A percentile compares a stretch with the other conserved stretches of the same genome.
Conservation (phyloP, 53 echinoderm and acorn worm species). For the Apostichopus leukothele region DNA sequence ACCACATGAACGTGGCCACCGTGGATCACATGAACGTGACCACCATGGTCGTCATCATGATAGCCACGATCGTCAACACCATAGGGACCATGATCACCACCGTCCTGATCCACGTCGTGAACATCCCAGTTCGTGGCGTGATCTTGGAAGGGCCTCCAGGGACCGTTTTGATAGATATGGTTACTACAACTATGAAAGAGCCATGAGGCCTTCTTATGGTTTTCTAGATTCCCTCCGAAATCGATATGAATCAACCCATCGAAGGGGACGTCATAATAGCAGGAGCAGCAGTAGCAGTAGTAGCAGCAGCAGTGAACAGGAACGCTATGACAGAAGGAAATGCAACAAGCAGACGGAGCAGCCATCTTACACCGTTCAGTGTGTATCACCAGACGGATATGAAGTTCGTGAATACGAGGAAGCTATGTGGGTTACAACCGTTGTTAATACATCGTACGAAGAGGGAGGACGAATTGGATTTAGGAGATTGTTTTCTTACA, state of each 20-base stretch:
- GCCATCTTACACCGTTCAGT: slow-evolving; percentile 51
- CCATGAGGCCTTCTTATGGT: too few species aligned
- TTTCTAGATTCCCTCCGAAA: too few species aligned
- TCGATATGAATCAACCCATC: too few species aligned
- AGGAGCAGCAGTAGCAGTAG: neutral
- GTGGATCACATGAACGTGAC: neutral
- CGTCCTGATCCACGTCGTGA: neutral
- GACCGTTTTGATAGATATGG: too few species aligned
- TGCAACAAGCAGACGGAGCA: neutral
- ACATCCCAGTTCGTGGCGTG: neutral
- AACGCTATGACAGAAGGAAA: neutral
- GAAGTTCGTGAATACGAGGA: slow-evolving; percentile 55
- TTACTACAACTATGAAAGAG: too few species aligned
- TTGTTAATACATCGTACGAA: slow-evolving; percentile 48
- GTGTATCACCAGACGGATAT: slow-evolving; percentile 38
- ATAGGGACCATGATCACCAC: neutral
- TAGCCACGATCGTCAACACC: neutral
- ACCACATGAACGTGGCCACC: neutral
- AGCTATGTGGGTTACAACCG: slow-evolving; percentile 62
- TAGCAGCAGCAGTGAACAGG: neutral
- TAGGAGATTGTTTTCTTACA: slow-evolving; percentile 56
- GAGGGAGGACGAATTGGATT: slow-evolving; percentile 43
- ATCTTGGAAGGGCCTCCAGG: too few species aligned
- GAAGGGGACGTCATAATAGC: neutral
- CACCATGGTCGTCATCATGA: slow-evolving; percentile 20